Evolutionary conservation across 2,888 invertebrate species (phyloP).

Genomic region (Tetanocera ferruginea): DNA sequence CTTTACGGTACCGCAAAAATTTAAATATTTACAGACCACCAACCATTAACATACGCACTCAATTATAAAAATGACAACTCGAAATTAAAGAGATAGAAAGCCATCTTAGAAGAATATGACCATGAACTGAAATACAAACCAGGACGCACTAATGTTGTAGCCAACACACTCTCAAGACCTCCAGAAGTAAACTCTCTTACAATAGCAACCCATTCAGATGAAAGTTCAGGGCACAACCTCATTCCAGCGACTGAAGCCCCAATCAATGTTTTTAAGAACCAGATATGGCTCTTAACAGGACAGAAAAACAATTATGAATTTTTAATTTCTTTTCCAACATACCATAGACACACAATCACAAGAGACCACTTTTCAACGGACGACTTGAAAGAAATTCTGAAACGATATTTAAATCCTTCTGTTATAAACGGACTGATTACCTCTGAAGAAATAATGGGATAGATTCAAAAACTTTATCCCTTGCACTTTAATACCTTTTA

Average conservation of each 20-base stretch:
- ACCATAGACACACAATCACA: constrained; percentile 41
- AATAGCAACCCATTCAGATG: background rate
- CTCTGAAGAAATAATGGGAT: constrained; percentile 31
- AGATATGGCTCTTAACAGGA: background rate
- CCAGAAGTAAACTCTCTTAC: background rate
- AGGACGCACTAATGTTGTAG: background rate
- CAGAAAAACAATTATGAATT: too few species aligned
- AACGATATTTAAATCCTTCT: constrained; percentile 28
- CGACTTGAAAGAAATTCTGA: background rate
- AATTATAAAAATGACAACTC: background rate
- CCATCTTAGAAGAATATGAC: background rate
- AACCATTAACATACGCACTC: too few species aligned
- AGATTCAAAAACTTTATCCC: constrained; percentile 34
- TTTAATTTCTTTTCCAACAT: constrained; percentile 21
- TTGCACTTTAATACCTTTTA: constrained; percentile 6
- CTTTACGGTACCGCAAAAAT: constrained; percentile 10
- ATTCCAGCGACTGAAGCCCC: background rate
- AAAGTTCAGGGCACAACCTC: background rate
- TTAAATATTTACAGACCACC: background rate
- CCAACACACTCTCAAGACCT: background rate
- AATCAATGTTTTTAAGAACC: too few species aligned
- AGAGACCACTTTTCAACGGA: constrained; percentile 18
- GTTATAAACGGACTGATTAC: constrained; percentile 37
- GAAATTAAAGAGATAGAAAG: background rate
- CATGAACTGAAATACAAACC: background rate